These are phyloP conservation scores for Sebastes iracundus DNA, from an alignment of 2,797 vertebrate genomes.

Conservation along the genomic window DNA sequence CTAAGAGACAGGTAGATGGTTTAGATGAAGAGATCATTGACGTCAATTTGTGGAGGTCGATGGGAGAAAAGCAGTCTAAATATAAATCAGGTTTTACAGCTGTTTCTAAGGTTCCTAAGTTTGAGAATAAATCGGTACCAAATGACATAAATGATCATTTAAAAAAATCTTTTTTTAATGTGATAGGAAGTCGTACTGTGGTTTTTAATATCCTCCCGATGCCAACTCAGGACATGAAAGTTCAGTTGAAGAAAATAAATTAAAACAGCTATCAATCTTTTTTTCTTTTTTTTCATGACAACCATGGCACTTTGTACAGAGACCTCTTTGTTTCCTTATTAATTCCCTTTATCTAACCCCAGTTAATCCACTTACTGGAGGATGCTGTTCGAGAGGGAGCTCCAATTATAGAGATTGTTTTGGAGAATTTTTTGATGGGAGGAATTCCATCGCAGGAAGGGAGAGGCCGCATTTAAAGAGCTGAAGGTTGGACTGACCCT, in stretches of 20 bases:
- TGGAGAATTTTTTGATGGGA: slow-evolving; percentile 31
- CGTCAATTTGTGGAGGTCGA: no score
- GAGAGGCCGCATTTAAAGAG: slow-evolving; percentile 40
- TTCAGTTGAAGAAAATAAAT: neutral
- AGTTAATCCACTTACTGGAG: slow-evolving; percentile 34
- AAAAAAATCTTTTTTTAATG: no score
- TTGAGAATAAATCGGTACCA: no score
- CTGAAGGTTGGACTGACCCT: slow-evolving; percentile 39
- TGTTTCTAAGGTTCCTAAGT: no score
- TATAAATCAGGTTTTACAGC: no score
- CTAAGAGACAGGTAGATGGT: no score
- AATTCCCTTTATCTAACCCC: slow-evolving; percentile 28
- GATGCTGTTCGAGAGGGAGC: neutral
- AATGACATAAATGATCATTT: no score
- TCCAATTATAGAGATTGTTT: slow-evolving; percentile 52
- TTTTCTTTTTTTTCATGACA: neutral
- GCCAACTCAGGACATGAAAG: neutral
- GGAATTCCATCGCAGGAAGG: slow-evolving; percentile 71
- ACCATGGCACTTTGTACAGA: neutral
- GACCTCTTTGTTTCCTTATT: slow-evolving; percentile 15
- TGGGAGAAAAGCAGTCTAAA: no score
- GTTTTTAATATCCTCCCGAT: neutral
- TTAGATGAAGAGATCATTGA: no score
- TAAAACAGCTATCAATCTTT: neutral
- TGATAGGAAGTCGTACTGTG: neutral